Base-by-base conservation (phyloP, 2,888 invertebrate species). In the Prosopocoilus inquinatus region DNA sequence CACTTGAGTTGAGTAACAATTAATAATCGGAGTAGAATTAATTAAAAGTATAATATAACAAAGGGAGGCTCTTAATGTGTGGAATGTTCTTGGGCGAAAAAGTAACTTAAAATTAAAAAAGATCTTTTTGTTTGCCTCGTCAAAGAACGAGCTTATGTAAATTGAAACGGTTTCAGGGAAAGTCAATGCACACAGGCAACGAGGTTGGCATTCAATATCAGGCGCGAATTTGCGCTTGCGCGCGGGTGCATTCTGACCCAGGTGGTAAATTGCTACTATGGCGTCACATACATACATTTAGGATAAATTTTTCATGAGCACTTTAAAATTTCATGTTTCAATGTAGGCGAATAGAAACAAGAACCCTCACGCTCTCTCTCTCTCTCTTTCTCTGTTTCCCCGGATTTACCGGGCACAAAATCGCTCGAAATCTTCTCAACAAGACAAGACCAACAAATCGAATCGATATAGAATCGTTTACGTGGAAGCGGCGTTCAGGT, bases 141-240 rank as follows among this genome's bases (percentile, higher is more conserved):
- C 44, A 16, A 15, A 47, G 47, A 38, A 20, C 15, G n/a, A 15
- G 46, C 47, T 46, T 45, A 44, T 20, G 39, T 20, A 56, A 56
- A 56, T 56, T 56, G 56, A 56, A 56, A 56, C 56, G 47, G 44
- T 56, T 51, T 43, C 52, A 36, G 52, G 48, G 48, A 52, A 56
- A 52, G 52, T 45, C 48, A 52, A 44, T 48, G 49, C 32, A 47
- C 56, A 41, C n/a, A n/a, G n/a, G 46, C 52, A 47, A 46, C 35
- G 50, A 56, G 38, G 52, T 47, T 53, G 47, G 53, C 60, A 63
- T 63, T 63, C 61, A 61, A 63, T 63, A 63, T 58, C 55, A 58
- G 48, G 52, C 44, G 49, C 53, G 39, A 20, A 36, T 28, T 35
- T 43, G 53, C 62, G 62, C 62, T 55, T 59, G 58, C 57, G 41